A percentile compares a stretch with the other conserved stretches of the same genome.
Evolutionary conservation across 2,797 vertebrate species (phyloP).

Genomic region (Notolepis coatsorum): DNA sequence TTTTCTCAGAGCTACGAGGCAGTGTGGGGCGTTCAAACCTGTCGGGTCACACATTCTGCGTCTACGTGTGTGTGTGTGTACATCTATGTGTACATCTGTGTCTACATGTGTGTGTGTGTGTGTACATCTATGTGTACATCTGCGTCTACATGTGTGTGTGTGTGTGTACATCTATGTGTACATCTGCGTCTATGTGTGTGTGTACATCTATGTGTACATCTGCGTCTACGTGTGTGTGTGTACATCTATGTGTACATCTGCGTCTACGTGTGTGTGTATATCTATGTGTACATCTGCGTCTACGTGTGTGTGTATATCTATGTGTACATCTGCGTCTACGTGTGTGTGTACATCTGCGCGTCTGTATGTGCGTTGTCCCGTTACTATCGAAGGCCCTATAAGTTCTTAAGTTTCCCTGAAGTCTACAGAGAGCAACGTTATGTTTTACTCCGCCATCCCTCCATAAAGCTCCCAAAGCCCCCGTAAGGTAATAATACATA

Average conservation of each 20-base stretch:
- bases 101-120: slow-evolving; percentile 23
- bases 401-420: slow-evolving; percentile 71
- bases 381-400: slow-evolving; percentile 59
- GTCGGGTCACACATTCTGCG: no score
- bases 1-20: slow-evolving; percentile 61
- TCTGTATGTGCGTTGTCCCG: slow-evolving; percentile 1
- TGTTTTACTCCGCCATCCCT: slow-evolving; percentile 51
- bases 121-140: background rate
- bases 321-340: background rate
- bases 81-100: slow-evolving; percentile 24
- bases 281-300: background rate
- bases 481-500: slow-evolving; percentile 70
- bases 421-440: slow-evolving; percentile 58
- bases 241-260: background rate
- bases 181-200: background rate
- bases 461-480: slow-evolving; percentile 70
- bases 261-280: background rate
- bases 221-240: background rate
- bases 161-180: slow-evolving; percentile 20
- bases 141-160: slow-evolving; percentile 10
- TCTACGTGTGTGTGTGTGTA: slow-evolving; percentile 15
- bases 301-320: background rate
- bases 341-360: background rate
- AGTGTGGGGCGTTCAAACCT: no score
- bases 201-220: background rate